These are phyloP conservation scores for Halocynthia aurantium DNA, from an alignment of 23 tunicate genomes.

Conservation along the genomic window DNA sequence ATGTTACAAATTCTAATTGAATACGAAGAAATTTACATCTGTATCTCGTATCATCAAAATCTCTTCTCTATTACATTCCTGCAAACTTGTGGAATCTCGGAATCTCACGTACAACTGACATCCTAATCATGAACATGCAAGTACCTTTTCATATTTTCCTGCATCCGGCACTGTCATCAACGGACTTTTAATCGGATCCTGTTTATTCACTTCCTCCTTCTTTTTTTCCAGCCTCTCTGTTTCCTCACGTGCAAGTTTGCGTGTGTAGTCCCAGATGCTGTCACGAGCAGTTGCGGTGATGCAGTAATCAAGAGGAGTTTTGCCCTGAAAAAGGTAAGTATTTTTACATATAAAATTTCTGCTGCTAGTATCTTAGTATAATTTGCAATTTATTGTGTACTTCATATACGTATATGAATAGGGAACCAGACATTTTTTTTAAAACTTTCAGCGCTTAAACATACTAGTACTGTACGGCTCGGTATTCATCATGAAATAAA, in stretches of 20 bases:
- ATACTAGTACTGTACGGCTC: no score
- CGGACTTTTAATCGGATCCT: neutral
- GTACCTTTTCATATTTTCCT: conserved; percentile 34
- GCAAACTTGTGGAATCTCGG: no score
- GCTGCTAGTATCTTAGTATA: no score
- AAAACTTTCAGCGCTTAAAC: no score
- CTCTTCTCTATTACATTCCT: no score
- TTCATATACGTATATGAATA: no score
- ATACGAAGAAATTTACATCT: no score
- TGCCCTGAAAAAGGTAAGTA: conserved; percentile 26
- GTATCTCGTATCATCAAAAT: no score
- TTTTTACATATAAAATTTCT: conserved; percentile 8
- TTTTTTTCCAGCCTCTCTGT: neutral
- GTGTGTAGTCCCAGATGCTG: conserved; percentile 29
- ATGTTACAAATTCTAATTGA: no score
- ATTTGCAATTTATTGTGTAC: no score
- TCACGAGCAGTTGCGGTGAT: conserved; percentile 11
- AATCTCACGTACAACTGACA: no score
- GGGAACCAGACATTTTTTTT: no score
- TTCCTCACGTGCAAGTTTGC: conserved; percentile 26
- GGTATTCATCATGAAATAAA: neutral
- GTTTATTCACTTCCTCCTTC: neutral
- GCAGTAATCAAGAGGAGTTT: conserved; percentile 57
- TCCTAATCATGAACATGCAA: neutral
- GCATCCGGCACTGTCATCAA: conserved; percentile 11